Evolutionary conservation across 2,888 invertebrate genomes (phyloP).

Genomic region (Scrobipalpa atriplicella): DNA sequence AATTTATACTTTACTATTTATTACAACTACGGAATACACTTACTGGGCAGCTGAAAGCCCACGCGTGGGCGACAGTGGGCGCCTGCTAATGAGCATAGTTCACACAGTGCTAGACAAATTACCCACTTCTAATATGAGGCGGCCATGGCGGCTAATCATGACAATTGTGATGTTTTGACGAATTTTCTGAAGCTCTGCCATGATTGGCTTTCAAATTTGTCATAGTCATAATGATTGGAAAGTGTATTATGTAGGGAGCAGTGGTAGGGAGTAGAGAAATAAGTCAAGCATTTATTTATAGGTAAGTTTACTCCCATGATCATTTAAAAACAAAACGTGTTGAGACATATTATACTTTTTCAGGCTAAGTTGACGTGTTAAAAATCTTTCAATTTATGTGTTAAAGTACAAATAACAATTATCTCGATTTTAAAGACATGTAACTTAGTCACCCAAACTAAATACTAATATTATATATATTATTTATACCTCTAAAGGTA

Average conservation of each 20-base stretch:
- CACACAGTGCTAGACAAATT: slow-evolving; percentile 45
- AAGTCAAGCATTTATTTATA: too few relatives aligned
- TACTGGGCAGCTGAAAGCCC: slow-evolving; percentile 35
- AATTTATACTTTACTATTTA: slow-evolving; percentile 14
- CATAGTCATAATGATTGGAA: not conserved
- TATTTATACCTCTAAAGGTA: too few relatives aligned
- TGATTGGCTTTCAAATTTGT: not conserved
- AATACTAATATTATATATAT: too few relatives aligned
- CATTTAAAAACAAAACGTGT: too few relatives aligned
- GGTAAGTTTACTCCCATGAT: too few relatives aligned
- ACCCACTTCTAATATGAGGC: not conserved
- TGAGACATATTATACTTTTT: too few relatives aligned
- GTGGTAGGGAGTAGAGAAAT: too few relatives aligned
- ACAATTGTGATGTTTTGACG: slow-evolving; percentile 14
- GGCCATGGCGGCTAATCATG: not conserved
- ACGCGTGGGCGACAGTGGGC: slow-evolving; percentile 39
- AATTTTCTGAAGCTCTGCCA: slow-evolving; percentile 10
- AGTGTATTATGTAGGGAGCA: not conserved
- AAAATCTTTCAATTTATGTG: too few relatives aligned
- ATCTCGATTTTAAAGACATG: too few relatives aligned
- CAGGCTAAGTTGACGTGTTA: too few relatives aligned
- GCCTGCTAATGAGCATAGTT: slow-evolving; percentile 54
- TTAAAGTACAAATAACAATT: too few relatives aligned
- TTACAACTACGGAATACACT: slow-evolving; percentile 13
- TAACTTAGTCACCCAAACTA: too few relatives aligned